Conservation (phyloP, 2,888 invertebrate genomes). For the Nephrotoma flavescens region DNA sequence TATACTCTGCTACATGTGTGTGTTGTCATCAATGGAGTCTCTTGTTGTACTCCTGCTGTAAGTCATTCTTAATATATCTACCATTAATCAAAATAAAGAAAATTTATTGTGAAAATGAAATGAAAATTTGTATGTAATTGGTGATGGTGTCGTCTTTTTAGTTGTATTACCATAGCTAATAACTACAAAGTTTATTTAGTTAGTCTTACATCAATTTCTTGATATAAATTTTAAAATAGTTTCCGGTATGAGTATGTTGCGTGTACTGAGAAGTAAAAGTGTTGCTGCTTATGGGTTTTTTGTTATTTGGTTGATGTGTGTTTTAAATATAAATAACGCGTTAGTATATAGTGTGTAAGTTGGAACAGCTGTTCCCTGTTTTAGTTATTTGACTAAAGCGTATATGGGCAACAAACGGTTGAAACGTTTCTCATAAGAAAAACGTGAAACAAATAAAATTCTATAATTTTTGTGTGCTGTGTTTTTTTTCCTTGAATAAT, state of each 20-base stretch:
- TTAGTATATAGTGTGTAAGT: not conserved
- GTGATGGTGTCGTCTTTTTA: not conserved
- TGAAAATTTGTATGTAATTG: not conserved
- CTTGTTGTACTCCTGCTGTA: slow-evolving; percentile 70
- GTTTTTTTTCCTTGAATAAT: not conserved
- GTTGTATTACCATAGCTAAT: not conserved
- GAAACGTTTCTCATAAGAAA: not conserved
- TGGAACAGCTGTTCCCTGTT: not conserved
- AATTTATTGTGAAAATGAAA: slow-evolving; percentile 6
- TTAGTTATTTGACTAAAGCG: not conserved
- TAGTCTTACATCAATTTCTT: not conserved
- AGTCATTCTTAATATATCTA: slow-evolving; percentile 28
- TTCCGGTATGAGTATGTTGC: not conserved
- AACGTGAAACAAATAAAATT: not conserved
- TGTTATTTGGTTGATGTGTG: not conserved
- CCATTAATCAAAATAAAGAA: slow-evolving; percentile 7
- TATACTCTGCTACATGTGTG: slow-evolving; percentile 85
- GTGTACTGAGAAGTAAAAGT: not conserved
- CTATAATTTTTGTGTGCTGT: not conserved
- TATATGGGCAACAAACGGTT: not conserved
- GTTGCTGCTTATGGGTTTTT: not conserved
- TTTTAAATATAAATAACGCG: not conserved
- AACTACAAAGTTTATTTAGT: not conserved
- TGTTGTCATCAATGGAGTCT: slow-evolving; percentile 67
- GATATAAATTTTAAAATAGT: not conserved